These are phyloP conservation scores for Doryteuthis pealeii DNA, from an alignment of 1,140 invertebrate genomes.

Conservation along the genomic window DNA sequence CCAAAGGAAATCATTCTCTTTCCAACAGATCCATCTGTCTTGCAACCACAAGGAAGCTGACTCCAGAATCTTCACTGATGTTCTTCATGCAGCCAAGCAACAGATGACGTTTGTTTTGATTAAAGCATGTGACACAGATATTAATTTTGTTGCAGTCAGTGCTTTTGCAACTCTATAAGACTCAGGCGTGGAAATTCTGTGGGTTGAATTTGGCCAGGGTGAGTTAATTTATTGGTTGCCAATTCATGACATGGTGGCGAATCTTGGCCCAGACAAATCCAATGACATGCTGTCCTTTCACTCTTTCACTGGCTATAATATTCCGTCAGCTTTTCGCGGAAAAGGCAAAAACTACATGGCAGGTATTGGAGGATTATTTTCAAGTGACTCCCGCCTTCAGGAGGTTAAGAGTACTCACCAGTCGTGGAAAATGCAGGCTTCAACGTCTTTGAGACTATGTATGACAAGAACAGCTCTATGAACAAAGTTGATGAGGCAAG, in stretches of 20 bases:
- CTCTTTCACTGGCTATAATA: background rate
- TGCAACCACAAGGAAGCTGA: slow-evolving; percentile 2
- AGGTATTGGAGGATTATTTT: background rate
- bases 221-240: too few species aligned
- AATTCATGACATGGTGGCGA: background rate
- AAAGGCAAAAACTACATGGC: background rate
- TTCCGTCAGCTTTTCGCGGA: background rate
- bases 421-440: too few species aligned
- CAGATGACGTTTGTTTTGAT: background rate
- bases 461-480: too few species aligned
- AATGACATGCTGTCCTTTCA: slow-evolving; percentile 32
- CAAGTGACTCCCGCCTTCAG: background rate
- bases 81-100: background rate
- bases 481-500: too few species aligned
- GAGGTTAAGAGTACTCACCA: background rate
- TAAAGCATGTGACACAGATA: slow-evolving; percentile 4
- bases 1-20: background rate
- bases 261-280: slow-evolving; percentile 21
- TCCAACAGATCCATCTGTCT: background rate
- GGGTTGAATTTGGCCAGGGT: too few species aligned
- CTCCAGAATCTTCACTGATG: background rate
- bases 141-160: background rate
- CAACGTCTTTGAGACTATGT: too few species aligned
- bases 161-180: background rate
- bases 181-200: too few species aligned